A percentile compares a stretch with the other conserved stretches of the same genome.
Evolutionary conservation across 2,113 vertebrate genomes (phyloP).

Genomic region (Ciconia boyciana): DNA sequence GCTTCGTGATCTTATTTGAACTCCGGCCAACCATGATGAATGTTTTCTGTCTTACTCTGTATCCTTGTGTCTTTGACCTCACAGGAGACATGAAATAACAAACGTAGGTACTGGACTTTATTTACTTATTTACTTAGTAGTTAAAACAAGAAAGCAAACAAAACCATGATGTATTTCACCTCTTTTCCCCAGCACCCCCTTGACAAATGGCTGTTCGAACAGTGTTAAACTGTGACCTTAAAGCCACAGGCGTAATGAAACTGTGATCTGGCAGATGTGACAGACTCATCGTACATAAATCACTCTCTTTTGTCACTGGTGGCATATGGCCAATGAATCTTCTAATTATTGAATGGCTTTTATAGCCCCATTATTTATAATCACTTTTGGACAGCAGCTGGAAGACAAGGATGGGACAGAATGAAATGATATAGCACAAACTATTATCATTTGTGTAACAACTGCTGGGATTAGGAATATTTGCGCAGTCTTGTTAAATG

Average conservation of each 20-base stretch:
- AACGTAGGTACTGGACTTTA: slow-evolving; percentile 7
- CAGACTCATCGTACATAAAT: slow-evolving; percentile 66
- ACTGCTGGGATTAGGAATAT: slow-evolving; percentile 51
- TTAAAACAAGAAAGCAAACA: slow-evolving; percentile 49
- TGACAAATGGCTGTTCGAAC: slow-evolving; percentile 52
- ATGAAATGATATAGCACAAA: slow-evolving; percentile 35
- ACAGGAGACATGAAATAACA: background rate
- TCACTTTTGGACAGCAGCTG: slow-evolving; percentile 70
- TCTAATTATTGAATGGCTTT: slow-evolving; percentile 74
- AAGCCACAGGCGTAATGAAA: slow-evolving; percentile 39
- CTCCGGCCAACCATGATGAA: background rate
- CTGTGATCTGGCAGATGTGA: slow-evolving; percentile 67
- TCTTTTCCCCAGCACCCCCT: background rate
- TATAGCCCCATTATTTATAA: slow-evolving; percentile 75
- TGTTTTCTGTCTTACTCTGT: background rate
- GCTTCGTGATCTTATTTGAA: background rate
- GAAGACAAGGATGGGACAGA: slow-evolving; percentile 53
- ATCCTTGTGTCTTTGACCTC: background rate
- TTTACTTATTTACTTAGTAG: slow-evolving; percentile 49
- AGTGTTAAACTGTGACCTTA: slow-evolving; percentile 42
- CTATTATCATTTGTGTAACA: slow-evolving; percentile 41
- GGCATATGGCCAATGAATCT: slow-evolving; percentile 75
- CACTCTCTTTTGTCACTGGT: slow-evolving; percentile 65
- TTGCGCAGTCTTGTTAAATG: background rate
- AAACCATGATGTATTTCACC: background rate